Evolutionary conservation across 2,888 invertebrate genomes (phyloP).

Genomic region (Volucella bombylans): DNA sequence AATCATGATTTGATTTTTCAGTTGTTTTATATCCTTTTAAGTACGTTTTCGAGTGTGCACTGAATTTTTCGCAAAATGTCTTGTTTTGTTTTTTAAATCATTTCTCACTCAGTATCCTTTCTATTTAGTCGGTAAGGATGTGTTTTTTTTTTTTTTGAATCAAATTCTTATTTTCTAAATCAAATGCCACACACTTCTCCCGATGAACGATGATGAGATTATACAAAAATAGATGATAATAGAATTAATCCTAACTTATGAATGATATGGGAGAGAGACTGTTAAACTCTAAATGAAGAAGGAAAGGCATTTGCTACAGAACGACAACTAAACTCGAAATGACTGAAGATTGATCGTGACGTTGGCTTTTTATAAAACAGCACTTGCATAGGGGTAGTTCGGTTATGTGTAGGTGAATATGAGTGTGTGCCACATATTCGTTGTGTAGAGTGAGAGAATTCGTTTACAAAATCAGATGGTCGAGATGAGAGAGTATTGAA

Average conservation of each 20-base stretch:
- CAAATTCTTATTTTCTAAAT: not conserved
- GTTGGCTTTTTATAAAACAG: constrained; percentile 71
- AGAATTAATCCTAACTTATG: constrained; percentile 31
- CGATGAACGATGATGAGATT: not conserved
- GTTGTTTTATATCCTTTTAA: constrained; percentile 51
- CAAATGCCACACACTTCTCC: constrained; percentile 30
- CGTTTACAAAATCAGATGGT: constrained; percentile 63
- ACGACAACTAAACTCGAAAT: constrained; percentile 73
- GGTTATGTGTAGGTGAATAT: constrained; percentile 8
- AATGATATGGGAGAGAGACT: constrained; percentile 29
- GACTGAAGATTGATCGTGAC: constrained; percentile 67
- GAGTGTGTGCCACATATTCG: constrained; percentile 13
- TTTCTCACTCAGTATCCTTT: constrained; percentile 51
- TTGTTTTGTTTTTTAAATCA: constrained; percentile 13
- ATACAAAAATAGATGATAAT: not conserved
- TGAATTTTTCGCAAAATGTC: constrained; percentile 11
- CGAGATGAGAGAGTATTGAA: not conserved
- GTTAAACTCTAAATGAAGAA: constrained; percentile 33
- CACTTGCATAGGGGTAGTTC: constrained; percentile 62
- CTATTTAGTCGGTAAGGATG: constrained; percentile 14
- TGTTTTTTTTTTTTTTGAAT: not conserved
- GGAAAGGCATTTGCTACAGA: constrained; percentile 72
- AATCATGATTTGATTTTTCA: constrained; percentile 59
- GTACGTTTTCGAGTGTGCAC: constrained; percentile 55
- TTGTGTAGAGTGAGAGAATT: constrained; percentile 51